phyloP scores from a whole-genome alignment of 1,140 invertebrate genomes.

The Whitmania pigra region DNA sequence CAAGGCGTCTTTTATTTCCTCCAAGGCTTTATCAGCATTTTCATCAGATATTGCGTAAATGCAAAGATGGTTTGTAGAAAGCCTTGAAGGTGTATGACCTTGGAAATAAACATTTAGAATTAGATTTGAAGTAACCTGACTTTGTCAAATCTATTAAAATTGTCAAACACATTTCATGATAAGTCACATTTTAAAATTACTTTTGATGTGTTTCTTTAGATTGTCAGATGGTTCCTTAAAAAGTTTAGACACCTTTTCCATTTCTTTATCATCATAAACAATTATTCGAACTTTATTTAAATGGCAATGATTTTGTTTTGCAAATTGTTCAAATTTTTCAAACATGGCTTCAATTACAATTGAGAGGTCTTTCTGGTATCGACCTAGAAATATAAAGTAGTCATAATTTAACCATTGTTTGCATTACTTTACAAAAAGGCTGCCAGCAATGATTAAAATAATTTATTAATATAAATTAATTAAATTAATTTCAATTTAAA shows the following conservation, averaged over 20 bases:
- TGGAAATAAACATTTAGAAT: slow-evolving; percentile 17
- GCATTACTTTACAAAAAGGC: too few species aligned
- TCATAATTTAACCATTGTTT: too few species aligned
- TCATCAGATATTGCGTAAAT: slow-evolving; percentile 2
- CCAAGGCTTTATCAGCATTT: slow-evolving; percentile 23
- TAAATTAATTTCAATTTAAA: slow-evolving; percentile 15
- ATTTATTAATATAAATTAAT: neutral
- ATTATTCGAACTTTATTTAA: slow-evolving; percentile 23
- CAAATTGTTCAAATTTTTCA: slow-evolving; percentile 26
- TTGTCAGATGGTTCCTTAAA: too few species aligned
- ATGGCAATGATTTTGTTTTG: slow-evolving; percentile 5
- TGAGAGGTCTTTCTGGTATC: slow-evolving; percentile 2
- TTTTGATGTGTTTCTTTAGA: too few species aligned
- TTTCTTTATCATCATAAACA: neutral
- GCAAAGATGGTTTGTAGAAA: slow-evolving; percentile 10
- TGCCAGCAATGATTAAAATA: too few species aligned
- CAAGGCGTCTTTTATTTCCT: slow-evolving; percentile 17
- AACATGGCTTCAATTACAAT: slow-evolving; percentile 27
- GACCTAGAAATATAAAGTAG: too few species aligned
- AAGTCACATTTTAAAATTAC: too few species aligned
- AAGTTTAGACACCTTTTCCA: too few species aligned
- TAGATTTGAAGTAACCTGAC: too few species aligned
- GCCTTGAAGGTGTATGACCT: slow-evolving; percentile 11
- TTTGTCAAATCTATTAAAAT: too few species aligned
- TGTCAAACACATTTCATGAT: too few species aligned